phyloP scores from a whole-genome alignment of 1,140 invertebrate species.

The Brachionus sp. region DNA sequence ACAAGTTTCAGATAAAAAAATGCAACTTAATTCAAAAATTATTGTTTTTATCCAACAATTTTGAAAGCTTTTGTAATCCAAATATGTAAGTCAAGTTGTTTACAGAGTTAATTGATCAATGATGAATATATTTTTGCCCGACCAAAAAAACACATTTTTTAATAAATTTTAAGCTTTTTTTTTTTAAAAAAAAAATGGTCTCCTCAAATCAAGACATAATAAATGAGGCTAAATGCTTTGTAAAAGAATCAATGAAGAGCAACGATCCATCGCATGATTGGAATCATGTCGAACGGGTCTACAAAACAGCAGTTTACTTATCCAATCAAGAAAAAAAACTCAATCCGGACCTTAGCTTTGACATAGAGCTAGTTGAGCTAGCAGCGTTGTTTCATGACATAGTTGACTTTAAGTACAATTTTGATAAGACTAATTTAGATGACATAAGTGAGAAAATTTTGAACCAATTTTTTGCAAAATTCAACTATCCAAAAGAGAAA shows the following conservation, averaged over 20 bases:
- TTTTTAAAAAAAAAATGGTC: background rate
- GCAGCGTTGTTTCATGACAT: constrained; percentile 42
- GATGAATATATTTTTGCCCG: too few relatives aligned
- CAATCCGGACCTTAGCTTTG: background rate
- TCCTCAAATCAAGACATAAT: background rate
- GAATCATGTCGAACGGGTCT: constrained; percentile 32
- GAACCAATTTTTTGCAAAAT: background rate
- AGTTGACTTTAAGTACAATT: constrained; percentile 31
- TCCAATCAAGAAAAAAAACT: background rate
- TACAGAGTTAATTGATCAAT: too few relatives aligned
- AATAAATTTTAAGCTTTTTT: too few relatives aligned
- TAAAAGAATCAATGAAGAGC: background rate
- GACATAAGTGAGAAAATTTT: background rate
- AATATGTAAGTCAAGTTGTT: too few relatives aligned
- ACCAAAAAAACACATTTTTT: too few relatives aligned
- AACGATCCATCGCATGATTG: constrained; percentile 45
- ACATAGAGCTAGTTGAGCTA: constrained; percentile 2
- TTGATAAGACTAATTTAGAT: constrained; percentile 19
- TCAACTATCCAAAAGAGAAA: background rate
- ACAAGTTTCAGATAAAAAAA: too few relatives aligned
- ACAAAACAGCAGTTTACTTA: background rate
- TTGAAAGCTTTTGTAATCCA: too few relatives aligned
- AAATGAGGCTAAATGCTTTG: background rate
- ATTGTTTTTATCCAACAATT: too few relatives aligned
- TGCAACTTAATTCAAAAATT: too few relatives aligned